Percentiles rank a stretch among this genome's conserved stretches.
These are phyloP conservation scores for Macaca fascicularis DNA, from an alignment of 2,113 vertebrate genomes.

Conservation along the genomic window DNA sequence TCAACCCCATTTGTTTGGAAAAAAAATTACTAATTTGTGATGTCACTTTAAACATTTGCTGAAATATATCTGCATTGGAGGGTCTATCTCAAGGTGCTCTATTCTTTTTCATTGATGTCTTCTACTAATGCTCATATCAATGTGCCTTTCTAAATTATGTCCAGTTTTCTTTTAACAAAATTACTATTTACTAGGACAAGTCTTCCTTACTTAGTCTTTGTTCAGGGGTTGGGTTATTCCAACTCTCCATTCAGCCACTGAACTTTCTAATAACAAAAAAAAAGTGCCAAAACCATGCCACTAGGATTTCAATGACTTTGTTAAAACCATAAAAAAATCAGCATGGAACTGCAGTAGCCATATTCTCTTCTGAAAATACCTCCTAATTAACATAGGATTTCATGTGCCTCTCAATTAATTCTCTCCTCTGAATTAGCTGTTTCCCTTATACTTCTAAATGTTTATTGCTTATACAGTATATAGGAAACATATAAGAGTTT, in stretches of 20 bases:
- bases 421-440: not conserved
- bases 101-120: not conserved
- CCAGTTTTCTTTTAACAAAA: not conserved
- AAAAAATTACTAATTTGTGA: not conserved
- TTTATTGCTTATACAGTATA: not conserved
- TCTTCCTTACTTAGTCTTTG: not conserved
- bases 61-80: not conserved
- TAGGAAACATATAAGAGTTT: not conserved
- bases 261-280: not conserved
- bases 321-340: not conserved
- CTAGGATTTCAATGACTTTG: not conserved
- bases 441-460: not conserved
- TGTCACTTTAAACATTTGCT: not conserved
- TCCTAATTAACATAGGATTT: not conserved
- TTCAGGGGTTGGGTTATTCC: not conserved
- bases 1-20: not conserved
- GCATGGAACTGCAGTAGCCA: not conserved
- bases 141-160: not conserved
- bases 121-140: not conserved
- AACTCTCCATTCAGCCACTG: not conserved
- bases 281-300: not conserved
- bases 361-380: not conserved
- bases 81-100: not conserved
- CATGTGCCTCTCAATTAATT: not conserved
- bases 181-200: not conserved